These are phyloP conservation scores for Fregata magnificens DNA, from an alignment of 2,113 vertebrate genomes.

Conservation along the genomic window DNA sequence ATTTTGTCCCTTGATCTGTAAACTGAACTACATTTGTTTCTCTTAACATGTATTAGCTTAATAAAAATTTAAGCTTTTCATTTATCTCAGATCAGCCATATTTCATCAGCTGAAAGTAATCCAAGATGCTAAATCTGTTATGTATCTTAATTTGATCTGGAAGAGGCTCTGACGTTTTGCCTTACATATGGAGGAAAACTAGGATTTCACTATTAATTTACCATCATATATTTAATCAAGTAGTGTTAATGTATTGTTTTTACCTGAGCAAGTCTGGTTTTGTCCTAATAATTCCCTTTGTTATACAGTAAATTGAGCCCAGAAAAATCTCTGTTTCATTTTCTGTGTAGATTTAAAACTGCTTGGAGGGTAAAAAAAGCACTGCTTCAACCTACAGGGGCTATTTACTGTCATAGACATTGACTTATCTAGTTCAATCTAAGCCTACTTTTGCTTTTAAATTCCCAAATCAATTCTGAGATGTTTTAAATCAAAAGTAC, in stretches of 20 bases:
- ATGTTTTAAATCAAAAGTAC: conserved; percentile 19
- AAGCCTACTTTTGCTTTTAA: conserved; percentile 1
- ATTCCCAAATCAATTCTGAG: conserved; percentile 16
- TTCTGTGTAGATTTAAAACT: not conserved
- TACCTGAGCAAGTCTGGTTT: not conserved
- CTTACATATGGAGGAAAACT: not conserved
- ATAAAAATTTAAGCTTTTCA: conserved; percentile 11
- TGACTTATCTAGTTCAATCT: not conserved
- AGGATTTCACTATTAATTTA: not conserved
- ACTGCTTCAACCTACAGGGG: not conserved
- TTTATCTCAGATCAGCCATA: not conserved
- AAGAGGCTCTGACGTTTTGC: not conserved
- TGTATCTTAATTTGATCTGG: not conserved
- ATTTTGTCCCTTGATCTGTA: conserved; percentile 11
- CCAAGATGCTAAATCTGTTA: conserved; percentile 1
- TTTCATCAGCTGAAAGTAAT: conserved; percentile 9
- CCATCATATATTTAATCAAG: not conserved
- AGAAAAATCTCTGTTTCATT: not conserved
- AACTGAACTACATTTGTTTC: not conserved
- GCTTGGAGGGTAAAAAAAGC: not conserved
- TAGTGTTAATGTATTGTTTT: not conserved
- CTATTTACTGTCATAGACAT: not conserved
- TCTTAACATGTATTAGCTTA: not conserved
- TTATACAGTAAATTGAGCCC: not conserved
- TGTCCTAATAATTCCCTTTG: not conserved